Evolutionary conservation across 2,797 vertebrate species (phyloP), one percentile per base, ranked within the genome.

Genomic region (Trachops cirrhosus): DNA sequence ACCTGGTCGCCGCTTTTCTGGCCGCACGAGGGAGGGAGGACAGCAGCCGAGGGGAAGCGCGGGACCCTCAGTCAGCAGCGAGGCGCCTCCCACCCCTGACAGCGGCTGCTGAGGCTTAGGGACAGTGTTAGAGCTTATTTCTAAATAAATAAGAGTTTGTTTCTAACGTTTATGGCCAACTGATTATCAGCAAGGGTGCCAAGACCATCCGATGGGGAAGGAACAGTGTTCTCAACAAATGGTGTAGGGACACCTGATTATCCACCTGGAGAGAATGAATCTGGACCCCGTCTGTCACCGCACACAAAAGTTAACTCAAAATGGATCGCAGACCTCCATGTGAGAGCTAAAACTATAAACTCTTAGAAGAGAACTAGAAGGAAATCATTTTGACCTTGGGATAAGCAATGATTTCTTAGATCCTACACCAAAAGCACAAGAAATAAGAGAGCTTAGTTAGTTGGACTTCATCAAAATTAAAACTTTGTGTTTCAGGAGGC

Each of bases 401-500:
- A 22, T 59, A 29, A 29, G 64, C 19, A 48, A 57, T 26, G 18
- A 68, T 29, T 41, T 79, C 64, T 78, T 26, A 90, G 37, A 32
- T 39, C 75, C 46, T 1, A 89, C 39, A 82, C 21, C 10, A 86
- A 80, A 83, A 89, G 71, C 21, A 68, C 1, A 79, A 87, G 39
- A 18, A 62, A 34, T 29, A 37, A 80, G 52, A 92, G 18, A 71
- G 24, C 83, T 11, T 74, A 29, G 18, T 21, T 67, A 41, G 34
- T 10, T 26, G 37, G 26, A 70, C 4, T 82, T 70, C 34, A 78
- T 9, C 46, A 50, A 77, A 73, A 75, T 48, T 29, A 57, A 79
- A 80, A 85, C 57, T 44, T 44, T 87, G 11, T 79, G 26, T n/a
- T 52, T 68, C 86, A 19, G 77, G 54, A 78, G 11, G 62, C 41